Evolutionary conservation across 2,113 vertebrate species (phyloP), one percentile per base, ranked within the genome.

Genomic region (Donacobius atricapilla): DNA sequence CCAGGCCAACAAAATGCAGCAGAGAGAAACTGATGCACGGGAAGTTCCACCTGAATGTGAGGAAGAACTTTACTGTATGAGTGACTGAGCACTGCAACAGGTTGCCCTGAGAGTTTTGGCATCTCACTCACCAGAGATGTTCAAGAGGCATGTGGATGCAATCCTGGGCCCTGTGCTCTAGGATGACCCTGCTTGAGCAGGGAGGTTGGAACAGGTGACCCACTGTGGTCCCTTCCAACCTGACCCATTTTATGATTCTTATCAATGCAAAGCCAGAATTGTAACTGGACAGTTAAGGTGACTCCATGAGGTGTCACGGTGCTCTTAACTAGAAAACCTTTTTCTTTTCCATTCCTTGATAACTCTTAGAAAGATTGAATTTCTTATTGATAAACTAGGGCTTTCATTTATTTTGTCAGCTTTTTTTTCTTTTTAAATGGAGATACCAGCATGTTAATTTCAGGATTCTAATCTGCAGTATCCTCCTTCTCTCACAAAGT

Each of bases 351-450:
- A 25, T 8, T 19, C 2, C 12, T 81, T 68, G 3, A 58, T 65
- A 78, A 33, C 14, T 27, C 6, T 47, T 57, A 40, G 6, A 78
- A 92, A 81, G 15, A 31, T 5, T 70, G 3, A 9, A 17, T 71
- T 77, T 79, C 18, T 60, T 35, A 15, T 45, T 54, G 25, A 23
- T 27, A 53, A 27, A 4, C 14, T 22, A 3, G 3, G 3, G 1
- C 1, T 53, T 39, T 58, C 13, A 4, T 76, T 56, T 47, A 7
- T 45, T 65, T 83, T 35, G 2, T 51, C 0, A 0, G 1, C 4
- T 25, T 35, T 78, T 63, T 28, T 13, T 19, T 6, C 3, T 19
- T 20, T 33, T 44, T 47, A 1, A 60, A 35, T 56, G 18, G 40
- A 90, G 13, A 64, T 42, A 70, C 5, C 16, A 70, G 6, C 4